These are phyloP conservation scores for Leptestheria dahalacensis DNA, from an alignment of 1,140 invertebrate species.

Conservation along the genomic window DNA sequence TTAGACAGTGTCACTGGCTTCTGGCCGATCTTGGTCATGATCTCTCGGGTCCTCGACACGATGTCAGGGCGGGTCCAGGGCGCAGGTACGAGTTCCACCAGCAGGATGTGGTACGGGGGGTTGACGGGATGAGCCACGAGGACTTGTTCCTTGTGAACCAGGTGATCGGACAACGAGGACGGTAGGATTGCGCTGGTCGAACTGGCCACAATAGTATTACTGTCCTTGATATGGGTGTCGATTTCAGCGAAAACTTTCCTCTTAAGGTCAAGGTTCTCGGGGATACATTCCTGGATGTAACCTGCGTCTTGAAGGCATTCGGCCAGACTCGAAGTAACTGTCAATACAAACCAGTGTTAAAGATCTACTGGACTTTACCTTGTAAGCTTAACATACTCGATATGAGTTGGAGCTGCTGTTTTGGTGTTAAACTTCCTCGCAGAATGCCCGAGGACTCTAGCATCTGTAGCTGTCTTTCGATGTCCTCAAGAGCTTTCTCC, in stretches of 20 bases:
- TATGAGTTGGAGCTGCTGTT: constrained; percentile 60
- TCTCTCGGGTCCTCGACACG: constrained; percentile 43
- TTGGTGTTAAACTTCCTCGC: constrained; percentile 49
- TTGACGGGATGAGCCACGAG: constrained; percentile 85
- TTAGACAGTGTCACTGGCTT: constrained; percentile 65
- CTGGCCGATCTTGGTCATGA: constrained; percentile 82
- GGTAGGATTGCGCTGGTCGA: constrained; percentile 82
- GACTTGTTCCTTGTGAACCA: constrained; percentile 58
- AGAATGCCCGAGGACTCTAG: constrained; percentile 54
- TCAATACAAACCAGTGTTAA: background rate
- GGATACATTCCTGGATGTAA: constrained; percentile 80
- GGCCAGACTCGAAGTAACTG: constrained; percentile 46
- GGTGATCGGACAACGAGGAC: constrained; percentile 60
- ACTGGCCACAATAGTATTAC: constrained; percentile 60
- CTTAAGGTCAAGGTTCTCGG: constrained; percentile 75
- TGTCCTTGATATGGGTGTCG: constrained; percentile 45
- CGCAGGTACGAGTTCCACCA: constrained; percentile 86
- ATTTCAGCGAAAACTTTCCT: constrained; percentile 58
- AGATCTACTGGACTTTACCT: background rate
- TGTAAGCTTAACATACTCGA: constrained; percentile 38
- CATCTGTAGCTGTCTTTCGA: constrained; percentile 50
- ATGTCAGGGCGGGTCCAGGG: constrained; percentile 68
- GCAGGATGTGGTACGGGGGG: constrained; percentile 85
- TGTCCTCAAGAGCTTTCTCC: constrained; percentile 50
- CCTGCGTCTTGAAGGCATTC: constrained; percentile 52